Evolutionary conservation across 2,888 invertebrate genomes (phyloP), one percentile per base, ranked within the genome.

Genomic region (Platycheirus albimanus): DNA sequence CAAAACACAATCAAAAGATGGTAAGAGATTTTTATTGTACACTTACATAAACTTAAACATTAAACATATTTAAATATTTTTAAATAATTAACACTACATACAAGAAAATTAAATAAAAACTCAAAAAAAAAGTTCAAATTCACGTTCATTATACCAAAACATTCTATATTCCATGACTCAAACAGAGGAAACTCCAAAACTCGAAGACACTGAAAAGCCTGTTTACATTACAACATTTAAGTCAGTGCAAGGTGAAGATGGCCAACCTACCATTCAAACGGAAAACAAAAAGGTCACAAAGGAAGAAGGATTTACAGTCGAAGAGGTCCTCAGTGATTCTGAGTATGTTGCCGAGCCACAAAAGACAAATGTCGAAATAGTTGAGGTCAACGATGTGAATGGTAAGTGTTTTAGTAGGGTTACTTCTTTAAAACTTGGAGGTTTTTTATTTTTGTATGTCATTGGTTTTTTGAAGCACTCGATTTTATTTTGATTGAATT

Each of bases 141-240:
- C 66, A 0, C 33, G 45, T 70, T 74, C 56, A 83, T 45, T 74
- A n/a, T n/a, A n/a, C n/a, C n/a, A n/a, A n/a, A 61, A 70, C 52
- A 80, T 49, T 84, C 28, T 76, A 49, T 85, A 63, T 83, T 77
- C 47, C 38, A 38, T 52, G 15, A 54, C 66, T 24, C 52, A 64
- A 78, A 72, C 78, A 89, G 88, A 87, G 87, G 89, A 88, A 72
- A 88, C 87, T 86, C 85, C 85, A 66, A 86, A 86, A 75, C 85
- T 86, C 17, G 86, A 88, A 86, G 87, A 88, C 83, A 87, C 88
- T 86, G 89, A 90, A 88, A 89, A 89, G 85, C 89, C 91, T 76
- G 87, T 89, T 69, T 90, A 89, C 86, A 88, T 91, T 84, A 90
- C 89, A 85, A 90, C 91, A 85, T 91, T 92, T 85, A 90, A 90